Conservation (phyloP, 2,888 invertebrate genomes). For the Synergus japonicus region DNA sequence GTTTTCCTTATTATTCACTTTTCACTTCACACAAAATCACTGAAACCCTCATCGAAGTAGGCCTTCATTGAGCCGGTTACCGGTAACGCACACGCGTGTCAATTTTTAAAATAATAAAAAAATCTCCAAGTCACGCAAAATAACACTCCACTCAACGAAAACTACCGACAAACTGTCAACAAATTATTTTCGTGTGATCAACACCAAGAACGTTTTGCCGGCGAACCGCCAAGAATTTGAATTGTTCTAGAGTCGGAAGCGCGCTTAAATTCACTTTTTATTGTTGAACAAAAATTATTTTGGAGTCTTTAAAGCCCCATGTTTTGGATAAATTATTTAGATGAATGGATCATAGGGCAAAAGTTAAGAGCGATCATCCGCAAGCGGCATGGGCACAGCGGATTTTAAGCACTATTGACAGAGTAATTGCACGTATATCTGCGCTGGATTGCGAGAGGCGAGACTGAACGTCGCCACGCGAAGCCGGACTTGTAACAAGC, state of each 20-base stretch:
- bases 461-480: conserved; percentile 74
- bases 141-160: background rate
- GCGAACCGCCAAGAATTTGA: background rate
- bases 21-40: conserved; percentile 28
- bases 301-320: background rate
- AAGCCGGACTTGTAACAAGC: conserved; percentile 62
- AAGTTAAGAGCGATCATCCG: background rate
- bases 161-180: background rate
- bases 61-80: background rate
- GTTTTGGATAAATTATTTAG: background rate
- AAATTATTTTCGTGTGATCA: background rate
- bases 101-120: background rate
- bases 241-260: background rate
- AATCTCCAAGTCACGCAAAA: background rate
- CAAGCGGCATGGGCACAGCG: conserved; percentile 13
- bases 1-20: conserved; percentile 9
- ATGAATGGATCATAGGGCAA: background rate
- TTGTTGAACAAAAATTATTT: background rate
- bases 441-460: conserved; percentile 73
- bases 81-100: background rate
- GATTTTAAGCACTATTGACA: conserved; percentile 68
- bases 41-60: background rate
- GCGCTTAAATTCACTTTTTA: background rate
- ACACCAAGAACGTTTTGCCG: background rate
- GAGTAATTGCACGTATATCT: conserved; percentile 73